Conservation (phyloP, 2,113 vertebrate genomes). For the Hemicordylus capensis region DNA sequence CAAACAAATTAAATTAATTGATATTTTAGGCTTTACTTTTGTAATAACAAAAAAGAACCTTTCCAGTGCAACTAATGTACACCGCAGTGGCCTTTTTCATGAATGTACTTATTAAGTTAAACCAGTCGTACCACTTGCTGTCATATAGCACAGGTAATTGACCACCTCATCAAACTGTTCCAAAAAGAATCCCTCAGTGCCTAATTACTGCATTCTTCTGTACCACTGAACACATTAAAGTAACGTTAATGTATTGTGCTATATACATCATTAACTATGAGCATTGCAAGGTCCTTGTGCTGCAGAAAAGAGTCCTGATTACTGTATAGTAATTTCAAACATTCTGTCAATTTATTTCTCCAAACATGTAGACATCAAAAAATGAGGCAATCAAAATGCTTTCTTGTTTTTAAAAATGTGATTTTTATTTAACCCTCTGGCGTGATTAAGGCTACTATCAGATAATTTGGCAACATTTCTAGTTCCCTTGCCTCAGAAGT, state of each 20-base stretch:
- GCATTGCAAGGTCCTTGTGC: slow-evolving; percentile 36
- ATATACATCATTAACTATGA: slow-evolving; percentile 54
- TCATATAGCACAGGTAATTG: slow-evolving; percentile 72
- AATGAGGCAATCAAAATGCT: slow-evolving; percentile 24
- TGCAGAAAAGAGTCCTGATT: slow-evolving; percentile 52
- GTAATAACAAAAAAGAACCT: slow-evolving; percentile 65
- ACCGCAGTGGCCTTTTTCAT: slow-evolving; percentile 66
- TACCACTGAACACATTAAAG: slow-evolving; percentile 58
- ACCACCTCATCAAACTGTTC: slow-evolving; percentile 70
- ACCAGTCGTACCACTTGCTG: slow-evolving; percentile 70
- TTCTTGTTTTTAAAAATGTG: neutral
- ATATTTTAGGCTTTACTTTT: slow-evolving; percentile 60
- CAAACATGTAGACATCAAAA: neutral
- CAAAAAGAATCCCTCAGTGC: slow-evolving; percentile 66
- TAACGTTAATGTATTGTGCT: slow-evolving; percentile 47
- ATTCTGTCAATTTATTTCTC: slow-evolving; percentile 40
- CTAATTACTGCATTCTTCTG: slow-evolving; percentile 68
- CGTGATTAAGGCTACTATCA: neutral
- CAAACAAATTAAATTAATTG: slow-evolving; percentile 79
- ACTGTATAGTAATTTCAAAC: slow-evolving; percentile 34
- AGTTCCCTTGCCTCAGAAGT: neutral
- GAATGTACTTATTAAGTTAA: slow-evolving; percentile 75
- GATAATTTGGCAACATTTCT: neutral
- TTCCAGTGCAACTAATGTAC: slow-evolving; percentile 66
- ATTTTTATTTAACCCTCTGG: slow-evolving; percentile 8